Percentiles rank a stretch among this genome's conserved stretches.
Conservation (phyloP, 2,113 vertebrate genomes). For the Axis porcinus region DNA sequence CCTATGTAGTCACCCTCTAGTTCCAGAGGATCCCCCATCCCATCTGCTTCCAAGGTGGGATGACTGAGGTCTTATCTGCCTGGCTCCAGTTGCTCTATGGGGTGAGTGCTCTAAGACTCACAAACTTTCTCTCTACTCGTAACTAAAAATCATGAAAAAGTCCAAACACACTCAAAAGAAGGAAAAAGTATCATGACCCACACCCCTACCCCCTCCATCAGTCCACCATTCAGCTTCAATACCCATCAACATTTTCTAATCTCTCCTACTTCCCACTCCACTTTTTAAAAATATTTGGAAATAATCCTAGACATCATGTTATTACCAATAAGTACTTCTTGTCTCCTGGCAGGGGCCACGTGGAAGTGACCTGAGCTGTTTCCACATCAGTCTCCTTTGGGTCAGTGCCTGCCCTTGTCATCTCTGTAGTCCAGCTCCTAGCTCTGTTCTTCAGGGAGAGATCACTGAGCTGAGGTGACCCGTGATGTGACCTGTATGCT, state of each 20-base stretch:
- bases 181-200: too few relatives aligned
- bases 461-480: neutral
- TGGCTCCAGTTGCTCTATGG: neutral
- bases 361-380: neutral
- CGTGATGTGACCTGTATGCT: neutral
- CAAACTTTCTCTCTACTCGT: neutral
- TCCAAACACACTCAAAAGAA: neutral
- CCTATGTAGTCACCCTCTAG: neutral
- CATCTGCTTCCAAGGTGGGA: neutral
- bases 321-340: neutral
- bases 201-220: accelerated
- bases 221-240: neutral
- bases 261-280: neutral
- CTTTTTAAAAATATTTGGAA: neutral
- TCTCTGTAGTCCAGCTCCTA: neutral
- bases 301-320: neutral
- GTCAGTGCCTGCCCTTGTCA: neutral
- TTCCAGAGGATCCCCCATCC: neutral
- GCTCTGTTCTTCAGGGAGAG: neutral
- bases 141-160: neutral
- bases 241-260: neutral
- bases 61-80: neutral
- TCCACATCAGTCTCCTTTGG: neutral
- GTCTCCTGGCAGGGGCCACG: neutral
- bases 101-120: neutral